Percentiles rank a stretch among this genome's conserved stretches.
Conservation (phyloP, 2,888 invertebrate species). For the Gymnocheta viridis region DNA sequence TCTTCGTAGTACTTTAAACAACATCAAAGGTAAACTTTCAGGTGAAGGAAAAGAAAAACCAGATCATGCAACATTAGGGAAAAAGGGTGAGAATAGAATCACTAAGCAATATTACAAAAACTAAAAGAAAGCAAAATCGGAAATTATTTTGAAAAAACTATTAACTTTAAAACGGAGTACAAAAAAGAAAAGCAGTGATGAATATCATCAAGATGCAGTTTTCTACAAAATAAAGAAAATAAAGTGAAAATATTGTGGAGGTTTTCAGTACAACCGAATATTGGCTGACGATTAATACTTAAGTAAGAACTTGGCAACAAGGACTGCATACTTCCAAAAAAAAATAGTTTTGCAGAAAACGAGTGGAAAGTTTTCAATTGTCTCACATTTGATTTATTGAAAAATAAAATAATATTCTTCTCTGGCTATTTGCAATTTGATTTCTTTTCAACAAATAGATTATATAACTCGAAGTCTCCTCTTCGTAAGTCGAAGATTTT, state of each 20-base stretch:
- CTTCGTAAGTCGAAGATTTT: too few relatives aligned
- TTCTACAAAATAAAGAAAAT: not conserved
- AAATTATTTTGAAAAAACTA: slow-evolving; percentile 69
- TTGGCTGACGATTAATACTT: not conserved
- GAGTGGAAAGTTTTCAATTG: too few relatives aligned
- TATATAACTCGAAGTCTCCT: too few relatives aligned
- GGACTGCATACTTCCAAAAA: too few relatives aligned
- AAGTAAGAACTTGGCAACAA: too few relatives aligned
- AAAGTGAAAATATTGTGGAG: not conserved
- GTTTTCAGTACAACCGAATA: slow-evolving; percentile 4
- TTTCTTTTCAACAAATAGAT: too few relatives aligned
- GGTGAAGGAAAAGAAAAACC: slow-evolving; percentile 17
- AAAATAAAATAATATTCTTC: too few relatives aligned
- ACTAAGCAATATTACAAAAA: slow-evolving; percentile 40
- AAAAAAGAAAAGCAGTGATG: not conserved
- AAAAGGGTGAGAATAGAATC: not conserved
- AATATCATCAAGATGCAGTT: slow-evolving; percentile 1
- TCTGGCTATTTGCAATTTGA: too few relatives aligned
- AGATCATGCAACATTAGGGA: not conserved
- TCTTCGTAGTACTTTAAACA: slow-evolving; percentile 28
- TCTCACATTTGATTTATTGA: too few relatives aligned
- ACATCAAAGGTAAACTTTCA: slow-evolving; percentile 59
- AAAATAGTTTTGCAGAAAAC: too few relatives aligned
- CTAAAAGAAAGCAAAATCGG: slow-evolving; percentile 55
- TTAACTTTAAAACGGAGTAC: slow-evolving; percentile 52